phyloP scores from a whole-genome alignment of 1,140 invertebrate species.

The Linepithema humile region DNA sequence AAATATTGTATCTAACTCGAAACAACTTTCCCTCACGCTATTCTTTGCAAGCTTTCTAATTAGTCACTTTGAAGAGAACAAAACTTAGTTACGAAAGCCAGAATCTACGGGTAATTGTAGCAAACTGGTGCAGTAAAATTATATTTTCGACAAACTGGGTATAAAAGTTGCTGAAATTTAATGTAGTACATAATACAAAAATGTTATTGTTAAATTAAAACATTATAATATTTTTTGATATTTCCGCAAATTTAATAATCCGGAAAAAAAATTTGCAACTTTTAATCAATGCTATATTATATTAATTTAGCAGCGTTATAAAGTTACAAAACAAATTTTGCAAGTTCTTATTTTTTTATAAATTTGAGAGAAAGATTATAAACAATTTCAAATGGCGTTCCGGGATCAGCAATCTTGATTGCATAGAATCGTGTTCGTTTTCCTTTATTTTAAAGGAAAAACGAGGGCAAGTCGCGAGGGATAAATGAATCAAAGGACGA shows the following conservation, averaged over 20 bases:
- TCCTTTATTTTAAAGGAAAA: constrained; percentile 3
- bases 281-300: not conserved
- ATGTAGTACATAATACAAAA: not conserved
- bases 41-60: not conserved
- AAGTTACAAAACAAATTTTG: not conserved
- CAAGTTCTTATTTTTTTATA: not conserved
- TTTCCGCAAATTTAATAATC: no score
- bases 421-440: not conserved
- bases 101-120: not conserved
- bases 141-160: not conserved
- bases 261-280: not conserved
- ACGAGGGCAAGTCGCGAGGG: not conserved
- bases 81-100: not conserved
- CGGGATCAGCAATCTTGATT: not conserved
- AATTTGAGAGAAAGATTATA: not conserved
- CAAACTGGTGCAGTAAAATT: not conserved
- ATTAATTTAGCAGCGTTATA: not conserved
- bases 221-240: no score
- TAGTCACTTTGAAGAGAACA: constrained; percentile 1
- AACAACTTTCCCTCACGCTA: not conserved
- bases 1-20: not conserved
- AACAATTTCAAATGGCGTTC: not conserved
- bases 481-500: constrained; percentile 28
- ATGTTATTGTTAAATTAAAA: no score
- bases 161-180: not conserved